Evolutionary conservation across 2,113 vertebrate species (phyloP), one percentile per base, ranked within the genome.

Genomic region (Saimiri boliviensis): DNA sequence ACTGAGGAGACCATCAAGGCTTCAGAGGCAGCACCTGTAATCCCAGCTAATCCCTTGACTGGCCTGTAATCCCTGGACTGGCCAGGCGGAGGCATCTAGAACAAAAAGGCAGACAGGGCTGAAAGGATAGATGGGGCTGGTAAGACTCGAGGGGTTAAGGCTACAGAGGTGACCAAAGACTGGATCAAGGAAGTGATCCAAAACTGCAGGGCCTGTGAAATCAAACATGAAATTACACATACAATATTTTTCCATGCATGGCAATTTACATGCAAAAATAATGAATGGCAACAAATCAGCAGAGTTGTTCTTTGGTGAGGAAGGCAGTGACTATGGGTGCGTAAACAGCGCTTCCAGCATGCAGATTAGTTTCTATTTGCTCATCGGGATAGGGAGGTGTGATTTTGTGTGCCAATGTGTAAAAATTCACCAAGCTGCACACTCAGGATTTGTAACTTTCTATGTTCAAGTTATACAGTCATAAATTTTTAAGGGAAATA

Each of bases 381-480:
- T 84, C 56, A 8, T 32, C 35, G 32, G 52, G 30, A 45, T 1
- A 56, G 16, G 7, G 14, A 35, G 74, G 3, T 77, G 45, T 68
- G 68, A 23, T 84, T 77, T 40, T 40, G 35, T 32, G 45, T 45
- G 12, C 73, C 37, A 68, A 0, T 27, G 7, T 40, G 42, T 82
- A 68, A 90, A 86, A 54, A n/a, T n/a, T 86, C 71, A 80, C 25
- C 86, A 60, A 21, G 25, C 17, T 54, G 23, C 21, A 14, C 25
- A 30, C 17, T 95, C 86, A 87, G 47, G 25, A 60, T 74, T 66
- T 86, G 17, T 76, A 40, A 42, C 40, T 89, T 89, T 68, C 47
- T 86, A 70, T 40, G 30, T 49, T 25, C 20, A 74, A 81, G 19
- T 92, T 82, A n/a, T 32, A 30, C 32, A 20, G 42, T 14, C 70